Percentiles rank a stretch among this genome's conserved stretches.
Conservation (phyloP, 35 echinoderm and acorn worm genomes). For the Nesometra sesokonis region DNA sequence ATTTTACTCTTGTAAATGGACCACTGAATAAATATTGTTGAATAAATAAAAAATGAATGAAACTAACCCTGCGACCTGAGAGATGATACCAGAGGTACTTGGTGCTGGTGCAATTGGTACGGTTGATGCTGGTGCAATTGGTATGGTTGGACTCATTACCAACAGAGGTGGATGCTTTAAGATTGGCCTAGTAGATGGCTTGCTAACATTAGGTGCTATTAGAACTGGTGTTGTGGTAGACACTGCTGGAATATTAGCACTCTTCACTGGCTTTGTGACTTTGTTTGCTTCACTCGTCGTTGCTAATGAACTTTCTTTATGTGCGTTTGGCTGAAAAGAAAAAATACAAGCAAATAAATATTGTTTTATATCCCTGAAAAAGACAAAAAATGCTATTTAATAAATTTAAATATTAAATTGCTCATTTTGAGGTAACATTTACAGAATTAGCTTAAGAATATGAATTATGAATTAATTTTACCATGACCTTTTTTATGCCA, state of each 20-base stretch:
- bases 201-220: background rate
- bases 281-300: background rate
- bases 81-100: background rate
- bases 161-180: background rate
- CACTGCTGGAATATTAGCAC: background rate
- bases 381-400: too few species aligned
- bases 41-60: background rate
- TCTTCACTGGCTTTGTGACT: background rate
- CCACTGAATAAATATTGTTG: conserved; percentile 1
- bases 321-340: background rate
- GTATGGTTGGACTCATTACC: background rate
- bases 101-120: background rate
- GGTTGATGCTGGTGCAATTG: background rate
- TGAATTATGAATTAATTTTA: too few species aligned
- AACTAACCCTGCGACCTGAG: background rate
- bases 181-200: background rate
- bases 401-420: too few species aligned
- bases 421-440: too few species aligned
- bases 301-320: background rate
- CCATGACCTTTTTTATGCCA: too few species aligned
- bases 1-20: too few species aligned
- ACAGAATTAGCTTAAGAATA: too few species aligned
- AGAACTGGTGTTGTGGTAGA: background rate
- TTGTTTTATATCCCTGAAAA: too few species aligned
- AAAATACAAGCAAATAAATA: too few species aligned